A percentile compares a stretch with the other conserved stretches of the same genome.
These are phyloP conservation scores for Masticophis lateralis DNA, from an alignment of 2,797 vertebrate species.

Conservation along the genomic window DNA sequence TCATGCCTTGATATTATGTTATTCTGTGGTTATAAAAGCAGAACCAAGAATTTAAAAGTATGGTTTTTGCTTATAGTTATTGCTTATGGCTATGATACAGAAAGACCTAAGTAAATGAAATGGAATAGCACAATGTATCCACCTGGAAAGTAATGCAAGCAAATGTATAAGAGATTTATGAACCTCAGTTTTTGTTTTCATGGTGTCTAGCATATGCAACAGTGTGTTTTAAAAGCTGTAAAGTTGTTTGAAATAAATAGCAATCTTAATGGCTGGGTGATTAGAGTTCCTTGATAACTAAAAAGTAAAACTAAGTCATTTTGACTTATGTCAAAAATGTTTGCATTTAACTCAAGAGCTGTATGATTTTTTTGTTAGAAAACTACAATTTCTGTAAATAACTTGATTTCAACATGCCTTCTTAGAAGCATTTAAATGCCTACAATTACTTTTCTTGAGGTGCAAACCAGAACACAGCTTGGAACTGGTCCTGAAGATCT, in stretches of 20 bases:
- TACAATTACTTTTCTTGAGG: not conserved
- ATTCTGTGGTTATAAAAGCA: not conserved
- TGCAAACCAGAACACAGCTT: not conserved
- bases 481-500: not conserved
- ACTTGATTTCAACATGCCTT: not conserved
- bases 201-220: not conserved
- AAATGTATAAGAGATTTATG: not conserved
- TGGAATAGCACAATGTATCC: not conserved
- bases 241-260: not conserved
- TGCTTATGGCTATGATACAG: not conserved
- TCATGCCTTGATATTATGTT: not conserved
- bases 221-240: not conserved
- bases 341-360: not conserved
- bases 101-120: not conserved
- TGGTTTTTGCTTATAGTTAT: not conserved
- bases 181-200: not conserved
- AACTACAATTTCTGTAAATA: not conserved
- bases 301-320: not conserved
- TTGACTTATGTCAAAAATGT: not conserved
- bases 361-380: not conserved
- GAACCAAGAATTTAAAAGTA: not conserved
- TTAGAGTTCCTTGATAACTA: not conserved
- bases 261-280: not conserved
- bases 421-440: slow-evolving; percentile 7
- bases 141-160: not conserved